phyloP scores from a whole-genome alignment of 2,888 invertebrate species.

The Plebejus anna region DNA sequence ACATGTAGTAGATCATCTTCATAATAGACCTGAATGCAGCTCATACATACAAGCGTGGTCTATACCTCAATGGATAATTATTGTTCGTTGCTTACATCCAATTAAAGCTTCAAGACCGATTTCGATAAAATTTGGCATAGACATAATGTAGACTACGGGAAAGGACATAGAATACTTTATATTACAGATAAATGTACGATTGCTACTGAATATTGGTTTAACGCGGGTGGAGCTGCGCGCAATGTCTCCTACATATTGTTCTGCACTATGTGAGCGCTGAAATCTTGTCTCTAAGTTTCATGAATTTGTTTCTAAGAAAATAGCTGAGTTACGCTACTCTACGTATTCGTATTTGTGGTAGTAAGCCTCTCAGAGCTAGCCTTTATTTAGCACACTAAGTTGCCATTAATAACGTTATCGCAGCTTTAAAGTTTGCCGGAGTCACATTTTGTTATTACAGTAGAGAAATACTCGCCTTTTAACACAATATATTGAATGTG shows the following conservation, averaged over 20 bases:
- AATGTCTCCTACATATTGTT: no score
- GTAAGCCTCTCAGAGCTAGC: background rate
- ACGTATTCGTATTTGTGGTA: background rate
- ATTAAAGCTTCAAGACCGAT: background rate
- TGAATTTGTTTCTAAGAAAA: background rate
- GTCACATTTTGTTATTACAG: constrained; percentile 23
- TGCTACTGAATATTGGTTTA: background rate
- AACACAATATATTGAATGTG: constrained; percentile 29
- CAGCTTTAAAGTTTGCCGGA: constrained; percentile 8
- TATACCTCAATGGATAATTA: background rate
- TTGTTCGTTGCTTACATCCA: background rate
- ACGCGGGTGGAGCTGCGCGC: background rate
- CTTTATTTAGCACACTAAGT: background rate
- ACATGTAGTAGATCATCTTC: background rate
- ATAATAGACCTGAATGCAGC: background rate
- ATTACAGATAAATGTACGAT: background rate
- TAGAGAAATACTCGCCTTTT: constrained; percentile 23
- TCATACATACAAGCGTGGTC: background rate
- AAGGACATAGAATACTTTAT: background rate
- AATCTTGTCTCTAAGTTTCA: background rate
- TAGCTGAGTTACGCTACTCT: background rate
- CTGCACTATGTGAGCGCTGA: background rate
- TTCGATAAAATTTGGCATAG: background rate
- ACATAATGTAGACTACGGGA: background rate
- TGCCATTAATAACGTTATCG: constrained; percentile 25